Base-by-base conservation (phyloP, 2,797 vertebrate genomes). In the Tolypeutes matacus region DNA sequence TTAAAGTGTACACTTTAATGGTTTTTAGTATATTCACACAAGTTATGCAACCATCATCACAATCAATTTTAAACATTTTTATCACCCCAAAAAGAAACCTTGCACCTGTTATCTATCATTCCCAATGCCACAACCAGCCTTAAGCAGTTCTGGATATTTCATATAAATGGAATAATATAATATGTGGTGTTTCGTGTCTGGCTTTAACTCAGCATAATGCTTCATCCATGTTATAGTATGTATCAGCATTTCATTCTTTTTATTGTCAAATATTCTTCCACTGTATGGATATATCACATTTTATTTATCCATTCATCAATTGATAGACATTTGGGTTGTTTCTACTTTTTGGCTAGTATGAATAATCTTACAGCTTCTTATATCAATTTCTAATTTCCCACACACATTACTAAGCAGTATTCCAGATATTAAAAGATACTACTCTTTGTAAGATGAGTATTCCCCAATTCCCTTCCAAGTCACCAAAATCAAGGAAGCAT, bases 401-500 rank as follows among this genome's bases (percentile, higher is more conserved):
- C 67, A 9, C 25, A 82, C 1, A 49, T 70, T 39, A 81, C 58
- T 88, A 94, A 90, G 42, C 9, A 77, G 42, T 36, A n/a, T 14
- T 73, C 18, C 25, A 83, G 27, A 72, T 86, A 65, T 70, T 89
- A 88, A 72, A 93, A 93, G 60, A 69, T 18, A 81, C 15, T 58
- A n/a, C 11, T 93, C 18, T 82, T 89, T 58, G 70, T 42, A 88
- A 92, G 23, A 7, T 77, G 81, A 76, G 3, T 18, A 81, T 91
- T 86, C 49, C 21, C 80, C 60, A 90, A 34, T 91, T 93, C 67
- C 64, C 93, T 90, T 53, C 60, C 39, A 39, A 62, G 62, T 89
- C 65, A 86, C 53, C n/a, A 51, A 92, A 95, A 93, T 92, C 64
- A 94, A 84, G 80, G 80, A 91, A 84, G 82, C 23, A 29, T 70